phyloP scores from a whole-genome alignment of 2,888 invertebrate species.

The Nomada fabriciana region DNA sequence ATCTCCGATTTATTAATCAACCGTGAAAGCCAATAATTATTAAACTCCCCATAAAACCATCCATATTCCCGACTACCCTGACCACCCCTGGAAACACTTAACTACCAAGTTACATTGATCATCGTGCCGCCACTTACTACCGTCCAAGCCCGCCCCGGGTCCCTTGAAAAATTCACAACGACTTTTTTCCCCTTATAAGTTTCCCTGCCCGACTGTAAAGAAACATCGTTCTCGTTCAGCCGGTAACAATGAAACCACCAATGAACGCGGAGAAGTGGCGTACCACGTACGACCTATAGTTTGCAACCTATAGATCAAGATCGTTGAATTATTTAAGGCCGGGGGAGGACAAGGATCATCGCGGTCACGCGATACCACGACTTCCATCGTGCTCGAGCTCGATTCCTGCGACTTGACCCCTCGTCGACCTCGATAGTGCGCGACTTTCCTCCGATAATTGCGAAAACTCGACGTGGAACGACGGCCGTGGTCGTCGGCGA shows the following conservation, averaged over 20 bases:
- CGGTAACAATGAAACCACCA: slow-evolving; percentile 34
- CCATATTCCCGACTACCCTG: no score
- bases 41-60: no score
- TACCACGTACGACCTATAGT: slow-evolving; percentile 7
- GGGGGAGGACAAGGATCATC: slow-evolving; percentile 75
- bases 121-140: background rate
- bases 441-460: slow-evolving; percentile 37
- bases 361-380: slow-evolving; percentile 76
- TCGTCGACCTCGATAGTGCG: slow-evolving; percentile 70
- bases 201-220: background rate
- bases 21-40: background rate
- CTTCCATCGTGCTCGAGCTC: slow-evolving; percentile 40
- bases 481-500: background rate
- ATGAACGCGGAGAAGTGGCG: slow-evolving; percentile 41
- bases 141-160: background rate
- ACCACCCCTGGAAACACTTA: background rate
- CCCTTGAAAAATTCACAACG: slow-evolving; percentile 25
- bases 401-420: slow-evolving; percentile 52
- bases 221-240: slow-evolving; percentile 32
- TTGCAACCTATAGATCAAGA: slow-evolving; percentile 69
- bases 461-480: slow-evolving; percentile 9
- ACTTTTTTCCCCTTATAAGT: slow-evolving; percentile 12
- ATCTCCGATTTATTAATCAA: background rate
- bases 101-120: slow-evolving; percentile 6
- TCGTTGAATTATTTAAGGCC: slow-evolving; percentile 79